Conservation (phyloP, 2,888 invertebrate genomes). For the Steromphala cineraria region DNA sequence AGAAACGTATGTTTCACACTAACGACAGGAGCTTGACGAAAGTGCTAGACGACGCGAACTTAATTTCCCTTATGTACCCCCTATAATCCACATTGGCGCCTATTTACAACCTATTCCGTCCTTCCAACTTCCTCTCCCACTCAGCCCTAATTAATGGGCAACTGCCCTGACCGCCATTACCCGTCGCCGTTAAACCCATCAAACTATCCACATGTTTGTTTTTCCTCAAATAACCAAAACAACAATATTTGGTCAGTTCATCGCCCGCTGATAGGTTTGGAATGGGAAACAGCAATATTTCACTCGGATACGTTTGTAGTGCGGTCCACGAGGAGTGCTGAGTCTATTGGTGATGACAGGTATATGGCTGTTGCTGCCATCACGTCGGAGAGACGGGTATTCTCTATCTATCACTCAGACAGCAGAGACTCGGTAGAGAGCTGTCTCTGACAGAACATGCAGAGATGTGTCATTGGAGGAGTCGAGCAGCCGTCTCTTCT, state of each 20-base stretch:
- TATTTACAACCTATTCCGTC: neutral
- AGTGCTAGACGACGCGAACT: too few relatives aligned
- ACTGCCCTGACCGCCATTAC: neutral
- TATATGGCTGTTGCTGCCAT: neutral
- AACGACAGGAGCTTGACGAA: too few relatives aligned
- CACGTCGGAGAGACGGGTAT: too few relatives aligned
- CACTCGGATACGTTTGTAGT: neutral
- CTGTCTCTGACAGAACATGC: neutral
- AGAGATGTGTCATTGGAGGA: neutral
- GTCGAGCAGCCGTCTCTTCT: neutral
- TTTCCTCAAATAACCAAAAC: constrained; percentile 1
- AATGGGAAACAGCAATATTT: neutral
- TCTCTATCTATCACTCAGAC: neutral
- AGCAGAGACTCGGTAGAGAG: neutral
- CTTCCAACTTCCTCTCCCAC: neutral
- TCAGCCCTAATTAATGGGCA: neutral
- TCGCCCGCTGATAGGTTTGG: neutral
- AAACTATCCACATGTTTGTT: constrained; percentile 11
- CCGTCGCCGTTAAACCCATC: neutral
- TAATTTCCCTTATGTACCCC: too few relatives aligned
- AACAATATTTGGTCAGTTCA: constrained; percentile 17
- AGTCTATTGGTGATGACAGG: neutral
- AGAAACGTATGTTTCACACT: too few relatives aligned
- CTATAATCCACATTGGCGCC: too few relatives aligned
- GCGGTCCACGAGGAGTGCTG: neutral